phyloP scores from a whole-genome alignment of 1,140 invertebrate genomes.

The Notospermus geniculatus region DNA sequence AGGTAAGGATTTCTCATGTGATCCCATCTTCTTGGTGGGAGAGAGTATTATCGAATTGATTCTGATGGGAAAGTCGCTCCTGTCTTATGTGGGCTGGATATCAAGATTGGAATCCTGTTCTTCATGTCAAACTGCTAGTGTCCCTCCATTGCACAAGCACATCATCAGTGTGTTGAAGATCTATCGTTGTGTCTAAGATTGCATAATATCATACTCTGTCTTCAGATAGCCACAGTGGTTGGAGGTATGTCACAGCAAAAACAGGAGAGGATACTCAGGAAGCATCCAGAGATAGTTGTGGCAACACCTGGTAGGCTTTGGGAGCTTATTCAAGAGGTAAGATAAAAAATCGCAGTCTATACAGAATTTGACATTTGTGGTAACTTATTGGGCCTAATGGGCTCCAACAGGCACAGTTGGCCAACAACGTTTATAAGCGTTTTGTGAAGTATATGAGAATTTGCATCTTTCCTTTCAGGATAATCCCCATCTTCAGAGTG shows the following conservation, averaged over 20 bases:
- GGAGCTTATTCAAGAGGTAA: conserved; percentile 78
- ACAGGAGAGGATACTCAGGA: conserved; percentile 80
- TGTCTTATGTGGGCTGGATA: background rate
- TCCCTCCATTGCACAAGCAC: too few relatives aligned
- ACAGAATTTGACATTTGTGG: too few relatives aligned
- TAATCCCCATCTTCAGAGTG: conserved; percentile 45
- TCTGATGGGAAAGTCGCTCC: background rate
- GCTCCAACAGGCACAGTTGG: too few relatives aligned
- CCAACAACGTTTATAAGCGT: too few relatives aligned
- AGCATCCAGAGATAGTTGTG: conserved; percentile 86
- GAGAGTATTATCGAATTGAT: too few relatives aligned
- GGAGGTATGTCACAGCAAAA: conserved; percentile 87
- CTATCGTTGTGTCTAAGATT: too few relatives aligned
- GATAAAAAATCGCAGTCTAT: too few relatives aligned
- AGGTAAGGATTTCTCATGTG: conserved; percentile 49
- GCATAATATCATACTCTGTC: too few relatives aligned
- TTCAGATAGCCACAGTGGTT: conserved; percentile 73
- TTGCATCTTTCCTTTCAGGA: conserved; percentile 31
- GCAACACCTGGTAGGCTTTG: conserved; percentile 94
- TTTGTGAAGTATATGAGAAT: too few relatives aligned
- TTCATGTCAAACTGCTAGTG: background rate
- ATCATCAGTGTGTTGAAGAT: too few relatives aligned
- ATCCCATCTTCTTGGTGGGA: background rate
- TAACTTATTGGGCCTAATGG: too few relatives aligned
- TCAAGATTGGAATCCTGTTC: background rate